Conservation (phyloP, 2,113 vertebrate genomes). For the Aythya baeri region DNA sequence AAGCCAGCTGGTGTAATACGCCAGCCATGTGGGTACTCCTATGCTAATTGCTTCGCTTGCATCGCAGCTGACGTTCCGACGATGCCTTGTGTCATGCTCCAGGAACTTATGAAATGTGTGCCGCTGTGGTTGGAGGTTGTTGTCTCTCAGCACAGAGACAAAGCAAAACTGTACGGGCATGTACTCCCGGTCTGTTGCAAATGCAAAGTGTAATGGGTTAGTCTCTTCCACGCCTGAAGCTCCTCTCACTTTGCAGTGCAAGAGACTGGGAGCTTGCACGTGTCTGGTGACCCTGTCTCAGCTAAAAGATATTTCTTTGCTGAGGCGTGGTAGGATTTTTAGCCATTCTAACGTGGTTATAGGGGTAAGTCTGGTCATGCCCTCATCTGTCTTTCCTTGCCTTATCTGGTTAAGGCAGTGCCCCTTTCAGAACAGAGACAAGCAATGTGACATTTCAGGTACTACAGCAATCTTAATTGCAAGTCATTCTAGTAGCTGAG, state of each 20-base stretch:
- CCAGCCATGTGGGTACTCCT: not conserved
- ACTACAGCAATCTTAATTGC: constrained; percentile 21
- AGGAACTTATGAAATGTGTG: not conserved
- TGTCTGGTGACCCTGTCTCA: not conserved
- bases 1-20: not conserved
- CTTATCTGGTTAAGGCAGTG: not conserved
- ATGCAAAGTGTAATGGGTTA: not conserved
- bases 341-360: not conserved
- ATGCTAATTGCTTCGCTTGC: not conserved
- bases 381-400: not conserved
- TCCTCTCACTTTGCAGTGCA: not conserved
- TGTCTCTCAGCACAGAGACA: not conserved
- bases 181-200: not conserved
- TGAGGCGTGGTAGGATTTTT: constrained; percentile 11
- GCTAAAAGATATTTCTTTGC: not conserved
- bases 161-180: not conserved
- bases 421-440: constrained; percentile 7
- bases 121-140: not conserved
- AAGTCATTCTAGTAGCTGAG: constrained; percentile 19
- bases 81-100: not conserved
- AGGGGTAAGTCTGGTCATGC: constrained; percentile 20
- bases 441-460: constrained; percentile 50
- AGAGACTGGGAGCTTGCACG: not conserved
- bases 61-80: not conserved
- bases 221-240: not conserved